A percentile compares a stretch with the other conserved stretches of the same genome.
phyloP scores from a whole-genome alignment of 1,140 invertebrate species.

The Melanaphis sacchari region DNA sequence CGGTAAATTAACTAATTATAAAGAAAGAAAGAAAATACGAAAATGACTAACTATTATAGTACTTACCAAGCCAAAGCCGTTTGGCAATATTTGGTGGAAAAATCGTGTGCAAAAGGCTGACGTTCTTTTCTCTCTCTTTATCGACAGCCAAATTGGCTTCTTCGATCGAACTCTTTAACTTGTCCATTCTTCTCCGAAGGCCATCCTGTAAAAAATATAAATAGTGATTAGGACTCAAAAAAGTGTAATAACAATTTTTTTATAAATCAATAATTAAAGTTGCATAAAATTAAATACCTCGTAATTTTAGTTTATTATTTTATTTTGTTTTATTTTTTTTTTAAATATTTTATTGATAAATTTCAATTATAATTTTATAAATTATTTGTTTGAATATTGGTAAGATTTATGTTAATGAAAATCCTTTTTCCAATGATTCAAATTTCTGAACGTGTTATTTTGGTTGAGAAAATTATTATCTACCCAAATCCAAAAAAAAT shows the following conservation, averaged over 20 bases:
- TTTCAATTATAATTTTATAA: neutral
- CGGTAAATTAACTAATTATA: neutral
- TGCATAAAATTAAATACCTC: neutral
- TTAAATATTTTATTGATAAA: too few relatives aligned
- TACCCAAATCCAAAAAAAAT: neutral
- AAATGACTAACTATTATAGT: neutral
- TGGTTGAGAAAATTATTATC: neutral
- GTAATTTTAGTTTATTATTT: neutral
- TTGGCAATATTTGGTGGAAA: conserved; percentile 92
- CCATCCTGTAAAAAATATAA: conserved; percentile 74
- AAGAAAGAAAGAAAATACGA: neutral
- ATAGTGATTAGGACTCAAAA: neutral
- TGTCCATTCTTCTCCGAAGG: conserved; percentile 92
- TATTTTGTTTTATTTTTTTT: neutral
- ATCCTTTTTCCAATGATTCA: neutral
- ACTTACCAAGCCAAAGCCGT: conserved; percentile 62
- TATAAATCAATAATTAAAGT: neutral
- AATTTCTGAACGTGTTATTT: neutral
- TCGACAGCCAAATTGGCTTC: conserved; percentile 90
- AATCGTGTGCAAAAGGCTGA: conserved; percentile 91
- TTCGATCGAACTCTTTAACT: conserved; percentile 91
- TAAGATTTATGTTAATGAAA: neutral
- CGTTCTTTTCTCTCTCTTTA: conserved; percentile 93
- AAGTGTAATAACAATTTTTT: neutral
- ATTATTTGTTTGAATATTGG: neutral